phyloP scores from a whole-genome alignment of 2,113 vertebrate genomes.

The Eudyptes chrysolophus region DNA sequence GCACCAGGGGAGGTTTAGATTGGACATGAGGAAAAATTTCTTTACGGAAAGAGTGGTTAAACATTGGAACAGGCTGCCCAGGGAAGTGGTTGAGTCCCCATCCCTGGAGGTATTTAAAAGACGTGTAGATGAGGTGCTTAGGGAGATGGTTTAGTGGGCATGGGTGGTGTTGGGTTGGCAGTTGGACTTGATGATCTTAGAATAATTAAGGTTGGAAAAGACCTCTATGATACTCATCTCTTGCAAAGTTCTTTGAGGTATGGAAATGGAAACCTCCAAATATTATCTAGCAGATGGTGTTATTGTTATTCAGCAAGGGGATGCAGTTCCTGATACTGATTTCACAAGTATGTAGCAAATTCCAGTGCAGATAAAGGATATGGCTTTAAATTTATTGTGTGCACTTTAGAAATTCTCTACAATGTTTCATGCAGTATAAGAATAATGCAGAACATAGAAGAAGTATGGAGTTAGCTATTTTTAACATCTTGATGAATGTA shows the following conservation, averaged over 20 bases:
- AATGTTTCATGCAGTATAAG: not conserved
- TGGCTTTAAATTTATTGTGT: not conserved
- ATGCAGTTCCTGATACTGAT: not conserved
- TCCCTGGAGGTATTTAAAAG: too few species aligned
- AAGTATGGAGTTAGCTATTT: not conserved
- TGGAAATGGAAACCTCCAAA: not conserved
- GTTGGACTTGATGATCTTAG: too few species aligned
- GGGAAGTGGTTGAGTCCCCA: too few species aligned
- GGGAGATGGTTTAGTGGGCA: too few species aligned
- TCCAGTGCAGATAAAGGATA: not conserved
- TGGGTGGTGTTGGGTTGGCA: too few species aligned
- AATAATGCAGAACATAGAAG: not conserved
- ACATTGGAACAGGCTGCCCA: too few species aligned
- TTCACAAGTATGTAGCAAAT: not conserved
- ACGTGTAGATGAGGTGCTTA: too few species aligned
- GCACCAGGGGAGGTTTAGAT: too few species aligned
- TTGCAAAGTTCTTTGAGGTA: not conserved
- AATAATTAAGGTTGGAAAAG: too few species aligned
- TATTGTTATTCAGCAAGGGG: not conserved
- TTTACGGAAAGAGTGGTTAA: too few species aligned
- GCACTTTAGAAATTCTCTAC: not conserved
- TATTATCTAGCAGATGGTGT: not conserved
- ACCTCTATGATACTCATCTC: not conserved
- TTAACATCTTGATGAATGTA: not conserved
- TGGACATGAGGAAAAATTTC: too few species aligned